phyloP scores from a whole-genome alignment of 2,797 vertebrate species.

The Hybognathus amarus region DNA sequence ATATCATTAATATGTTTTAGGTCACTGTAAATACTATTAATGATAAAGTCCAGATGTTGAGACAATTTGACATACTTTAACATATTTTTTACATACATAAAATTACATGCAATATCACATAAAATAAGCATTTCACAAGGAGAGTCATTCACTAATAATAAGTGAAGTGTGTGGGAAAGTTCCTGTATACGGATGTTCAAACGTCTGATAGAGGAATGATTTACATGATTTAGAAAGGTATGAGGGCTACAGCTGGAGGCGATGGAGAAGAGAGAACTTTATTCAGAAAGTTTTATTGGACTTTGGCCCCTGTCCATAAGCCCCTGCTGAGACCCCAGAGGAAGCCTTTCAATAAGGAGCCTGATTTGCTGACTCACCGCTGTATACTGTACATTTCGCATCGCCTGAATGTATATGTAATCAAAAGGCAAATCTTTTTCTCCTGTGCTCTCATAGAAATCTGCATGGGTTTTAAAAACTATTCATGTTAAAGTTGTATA shows the following conservation, averaged over 20 bases:
- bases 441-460: not conserved
- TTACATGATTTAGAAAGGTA: slow-evolving; percentile 11
- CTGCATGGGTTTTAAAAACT: slow-evolving; percentile 17
- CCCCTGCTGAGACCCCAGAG: slow-evolving; percentile 37
- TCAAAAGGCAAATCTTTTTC: slow-evolving; percentile 23
- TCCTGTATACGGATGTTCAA: not conserved
- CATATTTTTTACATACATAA: not conserved
- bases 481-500: not conserved
- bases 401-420: slow-evolving; percentile 28
- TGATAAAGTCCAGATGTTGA: not conserved
- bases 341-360: slow-evolving; percentile 41
- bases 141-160: not conserved
- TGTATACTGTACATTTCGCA: slow-evolving; percentile 43
- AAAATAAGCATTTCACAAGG: not conserved
- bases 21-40: not conserved
- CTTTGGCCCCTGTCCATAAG: slow-evolving; percentile 40
- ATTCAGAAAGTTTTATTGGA: slow-evolving; percentile 48
- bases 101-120: not conserved
- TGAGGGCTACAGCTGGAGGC: not conserved
- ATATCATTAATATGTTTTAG: not conserved
- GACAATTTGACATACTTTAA: not conserved
- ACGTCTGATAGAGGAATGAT: slow-evolving; percentile 11
- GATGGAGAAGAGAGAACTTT: slow-evolving; percentile 7
- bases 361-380: slow-evolving; percentile 29
- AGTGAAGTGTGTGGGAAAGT: not conserved